Evolutionary conservation across 2,888 invertebrate species (phyloP), one percentile per base, ranked within the genome.

Genomic region (Patella depressa): DNA sequence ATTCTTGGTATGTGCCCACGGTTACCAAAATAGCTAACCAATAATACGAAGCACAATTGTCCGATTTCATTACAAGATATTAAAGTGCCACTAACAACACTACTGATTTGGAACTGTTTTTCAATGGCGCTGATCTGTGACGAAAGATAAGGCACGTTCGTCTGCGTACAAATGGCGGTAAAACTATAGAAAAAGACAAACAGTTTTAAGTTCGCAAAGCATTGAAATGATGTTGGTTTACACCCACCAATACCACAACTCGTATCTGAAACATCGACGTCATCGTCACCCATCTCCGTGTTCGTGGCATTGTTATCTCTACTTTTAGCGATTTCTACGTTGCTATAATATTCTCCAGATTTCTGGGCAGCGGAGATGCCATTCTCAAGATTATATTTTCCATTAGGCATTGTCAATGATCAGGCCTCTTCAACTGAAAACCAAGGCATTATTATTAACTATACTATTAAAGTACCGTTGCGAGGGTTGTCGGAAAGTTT

Each of bases 61-160:
- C 88, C 86, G 14, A 87, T 84, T 75, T 88, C 86, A 70, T 86
- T 86, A 72, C 84, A 83, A 12, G 83, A 82, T 72, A 87, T 80
- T 19, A 88, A 81, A 65, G 84, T 82, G 3, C 88, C 88, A 11
- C 80, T 81, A 70, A 84, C 80, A 1, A 84, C 80, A 72, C 85
- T 85, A 53, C 80, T 81, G 11, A 88, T 74, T 9, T 82, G 81
- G 74, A 84, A 88, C 34, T 84, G 82, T 69, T 80, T 82, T 78
- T 87, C 87, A 11, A 87, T 82, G 19, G 85, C 82, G 3, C 85
- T 86, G 53, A 84, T 81, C 81, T 85, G 81, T 1, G 80, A 80
- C 1, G 80, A 80, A 71, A 80, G 75, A 71, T 80, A 80, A 2
- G 53, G 7, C 14, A 24, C 54, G 9, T 77, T 73, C 11, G 80